Conservation (phyloP, 2,113 vertebrate genomes). For the Menura novaehollandiae region DNA sequence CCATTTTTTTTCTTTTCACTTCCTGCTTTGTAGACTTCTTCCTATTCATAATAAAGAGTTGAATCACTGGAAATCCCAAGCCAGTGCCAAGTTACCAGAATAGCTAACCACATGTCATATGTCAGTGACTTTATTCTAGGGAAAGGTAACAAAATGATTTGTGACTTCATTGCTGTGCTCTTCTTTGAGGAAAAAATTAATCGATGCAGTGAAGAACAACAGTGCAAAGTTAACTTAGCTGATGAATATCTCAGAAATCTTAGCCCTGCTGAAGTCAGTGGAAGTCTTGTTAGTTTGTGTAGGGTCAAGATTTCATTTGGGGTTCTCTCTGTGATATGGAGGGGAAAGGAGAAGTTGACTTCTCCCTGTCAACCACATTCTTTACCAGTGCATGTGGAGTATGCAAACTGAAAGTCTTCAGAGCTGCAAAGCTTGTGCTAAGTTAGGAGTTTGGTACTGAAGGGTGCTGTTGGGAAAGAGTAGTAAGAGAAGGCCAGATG, state of each 20-base stretch:
- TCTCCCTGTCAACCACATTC: not conserved
- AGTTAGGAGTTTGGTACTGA: not conserved
- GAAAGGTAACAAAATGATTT: slow-evolving; percentile 14
- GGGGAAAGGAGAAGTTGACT: not conserved
- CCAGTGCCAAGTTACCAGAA: slow-evolving; percentile 27
- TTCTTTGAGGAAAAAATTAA: not conserved
- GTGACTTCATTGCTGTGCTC: not conserved
- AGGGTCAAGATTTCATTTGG: not conserved
- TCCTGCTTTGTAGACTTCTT: slow-evolving; percentile 51
- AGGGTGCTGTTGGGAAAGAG: not conserved
- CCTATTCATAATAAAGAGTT: slow-evolving; percentile 39
- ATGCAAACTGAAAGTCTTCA: not conserved
- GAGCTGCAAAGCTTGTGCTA: not conserved
- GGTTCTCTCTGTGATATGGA: not conserved
- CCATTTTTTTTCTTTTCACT: not conserved
- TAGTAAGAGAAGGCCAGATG: not conserved
- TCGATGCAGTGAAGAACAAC: not conserved
- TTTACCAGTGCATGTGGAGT: not conserved
- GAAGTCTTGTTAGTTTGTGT: not conserved
- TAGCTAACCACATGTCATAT: slow-evolving; percentile 38
- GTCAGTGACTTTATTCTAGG: slow-evolving; percentile 40
- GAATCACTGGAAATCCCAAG: slow-evolving; percentile 61
- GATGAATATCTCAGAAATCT: not conserved
- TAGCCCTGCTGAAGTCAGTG: not conserved
- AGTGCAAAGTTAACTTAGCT: not conserved